Evolutionary conservation across 2,113 vertebrate species (phyloP), one percentile per base, ranked within the genome.

Genomic region (Brachypteracias leptosomus): DNA sequence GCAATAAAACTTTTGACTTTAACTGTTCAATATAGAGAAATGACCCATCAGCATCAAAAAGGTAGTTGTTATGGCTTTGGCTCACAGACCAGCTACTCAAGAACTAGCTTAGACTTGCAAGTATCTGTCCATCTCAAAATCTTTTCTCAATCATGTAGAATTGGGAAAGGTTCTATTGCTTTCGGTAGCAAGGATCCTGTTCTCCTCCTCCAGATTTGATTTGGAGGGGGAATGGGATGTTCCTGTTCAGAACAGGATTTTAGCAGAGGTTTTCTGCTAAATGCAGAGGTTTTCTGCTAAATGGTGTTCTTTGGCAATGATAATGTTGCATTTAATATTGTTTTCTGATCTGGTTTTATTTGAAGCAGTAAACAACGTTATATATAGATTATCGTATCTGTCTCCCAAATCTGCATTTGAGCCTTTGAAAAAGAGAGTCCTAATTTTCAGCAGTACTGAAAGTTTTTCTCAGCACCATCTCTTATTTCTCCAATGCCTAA

Each of bases 1-100:
- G n/a, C 85, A 95, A 66, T 71, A 57, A 92, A 96, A 91, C 78
- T 91, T 80, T 67, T 51, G 57, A 83, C 83, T 94, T 89, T 65
- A 76, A 89, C 51, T 70, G 61, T 73, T 97, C 92, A 67, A 18
- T 94, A 62, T 19, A 61, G n/a, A 92, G 59, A 93, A 95, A 91
- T 76, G 76, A 94, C 81, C 44, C 59, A 65, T 92, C 66, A 82
- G 18, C 44, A 90, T 65, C 71, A 58, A 62, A 89, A 90, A 94
- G 29, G 15, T 71, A 38, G 33, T 28, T 51, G 28, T 61, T 58
- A 54, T 25, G 52, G 40, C 42, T 88, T 93, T 66, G 46, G 33
- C 81, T 92, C 72, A 73, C 29, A 77, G 68, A 62, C 14, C 58
- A 96, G 51, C 31, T 44, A 6, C 62, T 86, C 11, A 66, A 91